Evolutionary conservation across 2,888 invertebrate genomes (phyloP).

Genomic region (Gryllus longicercus): DNA sequence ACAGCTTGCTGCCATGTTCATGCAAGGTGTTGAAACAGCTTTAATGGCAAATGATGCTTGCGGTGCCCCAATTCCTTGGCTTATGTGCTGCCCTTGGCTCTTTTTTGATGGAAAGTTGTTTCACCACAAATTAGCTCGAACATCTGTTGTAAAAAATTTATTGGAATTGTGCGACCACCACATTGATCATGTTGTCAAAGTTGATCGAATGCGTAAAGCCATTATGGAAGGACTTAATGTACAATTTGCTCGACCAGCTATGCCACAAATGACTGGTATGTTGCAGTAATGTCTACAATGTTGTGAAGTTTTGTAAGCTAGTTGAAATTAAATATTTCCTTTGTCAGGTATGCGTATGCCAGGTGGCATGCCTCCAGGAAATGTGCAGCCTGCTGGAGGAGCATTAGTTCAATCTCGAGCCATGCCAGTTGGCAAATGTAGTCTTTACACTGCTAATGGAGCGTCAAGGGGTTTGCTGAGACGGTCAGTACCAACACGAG

Average conservation of each 20-base stretch:
- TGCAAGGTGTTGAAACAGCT: conserved; percentile 87
- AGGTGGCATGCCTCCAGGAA: conserved; percentile 23
- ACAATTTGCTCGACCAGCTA: conserved; percentile 67
- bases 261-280: conserved; percentile 49
- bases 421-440: conserved; percentile 25
- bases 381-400: conserved; percentile 27
- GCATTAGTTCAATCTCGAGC: conserved; percentile 21
- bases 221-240: conserved; percentile 78
- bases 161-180: conserved; percentile 78
- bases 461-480: conserved; percentile 46
- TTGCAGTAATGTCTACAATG: conserved; percentile 18
- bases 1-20: conserved; percentile 81
- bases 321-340: background rate
- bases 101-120: conserved; percentile 92
- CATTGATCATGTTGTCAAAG: conserved; percentile 80
- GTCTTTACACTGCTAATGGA: conserved; percentile 23
- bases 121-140: conserved; percentile 79
- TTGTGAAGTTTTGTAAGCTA: background rate
- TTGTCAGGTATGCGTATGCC: conserved; percentile 25
- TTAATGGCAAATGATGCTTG: conserved; percentile 88
- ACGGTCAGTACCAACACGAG: conserved; percentile 57
- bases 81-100: conserved; percentile 88
- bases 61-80: conserved; percentile 88
- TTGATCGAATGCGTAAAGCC: conserved; percentile 85
- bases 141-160: conserved; percentile 69